phyloP scores from a whole-genome alignment of 92 coral and sea anemone genomes.

The Umimayanthus chanpuru region DNA sequence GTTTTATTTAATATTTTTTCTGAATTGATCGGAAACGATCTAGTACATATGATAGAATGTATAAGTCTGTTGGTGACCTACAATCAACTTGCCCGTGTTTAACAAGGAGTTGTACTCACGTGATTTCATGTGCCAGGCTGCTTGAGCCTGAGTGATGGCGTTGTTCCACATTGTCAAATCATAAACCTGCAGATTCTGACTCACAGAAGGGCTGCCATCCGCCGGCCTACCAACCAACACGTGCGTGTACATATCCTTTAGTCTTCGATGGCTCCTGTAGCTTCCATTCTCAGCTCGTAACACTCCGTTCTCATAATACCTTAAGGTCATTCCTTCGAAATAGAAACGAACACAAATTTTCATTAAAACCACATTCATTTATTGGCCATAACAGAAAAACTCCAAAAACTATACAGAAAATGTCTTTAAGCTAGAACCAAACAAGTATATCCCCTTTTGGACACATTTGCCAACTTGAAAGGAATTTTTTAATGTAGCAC shows the following conservation, averaged over 20 bases:
- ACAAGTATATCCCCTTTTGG: too few species aligned
- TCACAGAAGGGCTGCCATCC: neutral
- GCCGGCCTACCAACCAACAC: constrained; percentile 16
- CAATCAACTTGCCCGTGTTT: neutral
- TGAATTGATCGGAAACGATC: too few species aligned
- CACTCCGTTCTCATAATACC: constrained; percentile 15
- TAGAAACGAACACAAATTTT: neutral
- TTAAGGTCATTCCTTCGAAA: neutral
- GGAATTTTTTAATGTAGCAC: too few species aligned
- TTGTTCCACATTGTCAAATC: constrained; percentile 23
- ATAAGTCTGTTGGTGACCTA: too few species aligned
- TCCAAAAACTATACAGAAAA: too few species aligned
- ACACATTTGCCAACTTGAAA: too few species aligned
- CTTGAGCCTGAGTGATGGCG: neutral
- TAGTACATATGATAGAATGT: too few species aligned
- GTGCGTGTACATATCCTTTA: neutral
- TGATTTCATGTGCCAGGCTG: neutral
- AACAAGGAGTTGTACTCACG: neutral
- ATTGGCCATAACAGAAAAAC: too few species aligned
- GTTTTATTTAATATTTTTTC: too few species aligned
- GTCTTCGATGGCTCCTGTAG: neutral
- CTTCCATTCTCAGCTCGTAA: constrained; percentile 9
- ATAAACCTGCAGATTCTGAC: constrained; percentile 15
- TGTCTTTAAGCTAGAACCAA: too few species aligned
- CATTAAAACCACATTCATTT: too few species aligned